Evolutionary conservation across 2,113 vertebrate genomes (phyloP).

Genomic region (Smithornis capensis): DNA sequence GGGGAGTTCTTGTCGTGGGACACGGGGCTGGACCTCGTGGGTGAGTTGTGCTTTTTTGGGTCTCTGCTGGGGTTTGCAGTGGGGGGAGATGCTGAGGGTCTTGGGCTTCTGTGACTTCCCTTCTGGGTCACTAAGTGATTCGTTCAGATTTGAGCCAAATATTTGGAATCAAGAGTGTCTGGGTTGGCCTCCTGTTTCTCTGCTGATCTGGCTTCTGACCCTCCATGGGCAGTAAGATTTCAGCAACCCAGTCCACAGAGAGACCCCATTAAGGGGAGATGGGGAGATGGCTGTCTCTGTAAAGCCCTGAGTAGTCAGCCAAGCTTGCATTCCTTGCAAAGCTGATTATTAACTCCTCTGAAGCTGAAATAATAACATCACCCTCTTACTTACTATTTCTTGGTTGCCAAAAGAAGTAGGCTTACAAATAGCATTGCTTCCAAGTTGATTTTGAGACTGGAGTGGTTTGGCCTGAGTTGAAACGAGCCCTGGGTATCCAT

Average conservation of each 20-base stretch:
- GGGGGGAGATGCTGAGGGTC: neutral
- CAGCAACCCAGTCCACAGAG: neutral
- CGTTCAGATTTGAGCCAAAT: neutral
- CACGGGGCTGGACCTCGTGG: rapidly evolving
- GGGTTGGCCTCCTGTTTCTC: neutral
- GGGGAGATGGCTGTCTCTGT: neutral
- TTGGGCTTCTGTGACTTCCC: neutral
- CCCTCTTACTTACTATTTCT: neutral
- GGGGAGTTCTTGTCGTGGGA: rapidly evolving
- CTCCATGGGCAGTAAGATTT: neutral
- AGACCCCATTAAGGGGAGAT: rapidly evolving
- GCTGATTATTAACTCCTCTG: neutral
- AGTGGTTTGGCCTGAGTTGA: neutral
- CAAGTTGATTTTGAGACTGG: neutral
- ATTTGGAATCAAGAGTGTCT: neutral
- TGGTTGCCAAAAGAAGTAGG: neutral
- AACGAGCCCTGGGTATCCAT: neutral
- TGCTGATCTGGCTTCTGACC: neutral
- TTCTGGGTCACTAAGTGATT: neutral
- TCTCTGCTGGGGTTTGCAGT: neutral
- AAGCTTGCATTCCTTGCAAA: neutral
- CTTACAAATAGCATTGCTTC: neutral
- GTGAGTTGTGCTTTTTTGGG: neutral
- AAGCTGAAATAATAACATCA: neutral
- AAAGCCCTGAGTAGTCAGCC: neutral